Conservation (phyloP, 1,140 invertebrate species). For the Holotrichia oblita region DNA sequence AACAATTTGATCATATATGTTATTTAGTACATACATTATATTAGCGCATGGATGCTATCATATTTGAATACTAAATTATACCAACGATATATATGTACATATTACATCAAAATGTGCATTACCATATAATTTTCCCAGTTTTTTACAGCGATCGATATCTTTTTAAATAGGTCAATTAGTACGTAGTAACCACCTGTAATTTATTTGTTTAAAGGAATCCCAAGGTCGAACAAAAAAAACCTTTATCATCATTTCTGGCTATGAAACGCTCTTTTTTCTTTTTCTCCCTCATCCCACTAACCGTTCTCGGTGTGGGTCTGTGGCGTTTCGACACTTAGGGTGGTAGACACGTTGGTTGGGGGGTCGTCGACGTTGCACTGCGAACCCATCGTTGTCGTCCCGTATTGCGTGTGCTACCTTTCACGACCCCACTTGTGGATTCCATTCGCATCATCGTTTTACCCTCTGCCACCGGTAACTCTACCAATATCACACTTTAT, state of each 20-base stretch:
- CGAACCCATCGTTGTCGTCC: neutral
- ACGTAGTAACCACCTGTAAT: slow-evolving; percentile 2
- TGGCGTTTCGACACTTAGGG: slow-evolving; percentile 25
- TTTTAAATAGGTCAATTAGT: neutral
- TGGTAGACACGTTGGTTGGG: neutral
- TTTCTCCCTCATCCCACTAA: neutral
- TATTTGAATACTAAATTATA: too few species aligned
- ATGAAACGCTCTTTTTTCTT: neutral
- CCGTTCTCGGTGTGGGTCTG: neutral
- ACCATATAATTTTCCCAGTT: neutral
- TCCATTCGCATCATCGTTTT: slow-evolving; percentile 26
- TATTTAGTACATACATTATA: too few species aligned
- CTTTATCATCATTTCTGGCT: neutral
- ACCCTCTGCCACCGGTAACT: neutral
- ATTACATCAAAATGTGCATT: too few species aligned
- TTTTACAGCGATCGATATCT: neutral
- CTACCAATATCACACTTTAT: slow-evolving; percentile 23
- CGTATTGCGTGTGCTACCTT: neutral
- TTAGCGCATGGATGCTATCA: too few species aligned
- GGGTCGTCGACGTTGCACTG: neutral
- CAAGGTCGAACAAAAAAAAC: neutral
- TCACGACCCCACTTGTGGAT: slow-evolving; percentile 17
- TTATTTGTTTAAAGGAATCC: neutral
- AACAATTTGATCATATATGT: too few species aligned
- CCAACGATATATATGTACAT: too few species aligned